These are phyloP conservation scores for Polypedilum pembai DNA, from an alignment of 1,140 invertebrate genomes.

Conservation along the genomic window DNA sequence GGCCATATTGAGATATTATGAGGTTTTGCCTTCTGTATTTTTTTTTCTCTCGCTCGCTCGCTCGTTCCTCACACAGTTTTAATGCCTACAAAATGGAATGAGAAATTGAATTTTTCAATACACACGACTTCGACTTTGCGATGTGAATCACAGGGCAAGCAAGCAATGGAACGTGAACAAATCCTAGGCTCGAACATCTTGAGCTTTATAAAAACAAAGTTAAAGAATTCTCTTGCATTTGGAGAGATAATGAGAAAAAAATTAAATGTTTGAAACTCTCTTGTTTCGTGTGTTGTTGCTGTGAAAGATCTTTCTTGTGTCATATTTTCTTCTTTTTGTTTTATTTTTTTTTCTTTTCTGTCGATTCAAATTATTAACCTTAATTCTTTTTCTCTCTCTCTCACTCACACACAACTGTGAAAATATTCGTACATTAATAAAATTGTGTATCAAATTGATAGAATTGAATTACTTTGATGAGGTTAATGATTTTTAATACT, in stretches of 20 bases:
- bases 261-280: neutral
- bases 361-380: no score
- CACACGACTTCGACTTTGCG: neutral
- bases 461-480: no score
- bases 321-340: no score
- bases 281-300: no score
- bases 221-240: neutral
- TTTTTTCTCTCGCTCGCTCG: neutral
- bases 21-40: neutral
- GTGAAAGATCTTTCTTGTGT: no score
- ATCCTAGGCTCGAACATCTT: neutral
- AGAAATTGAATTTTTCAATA: slow-evolving; percentile 20
- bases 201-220: neutral
- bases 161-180: neutral
- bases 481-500: no score
- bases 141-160: neutral
- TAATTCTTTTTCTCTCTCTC: no score
- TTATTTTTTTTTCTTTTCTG: no score
- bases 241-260: neutral
- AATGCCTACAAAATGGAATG: slow-evolving; percentile 24
- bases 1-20: slow-evolving; percentile 8
- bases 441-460: no score
- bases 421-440: no score
- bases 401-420: no score
- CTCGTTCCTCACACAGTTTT: neutral